Percentiles rank a stretch among this genome's conserved stretches.
phyloP scores from a whole-genome alignment of 64 coral and sea anemone genomes.

The Actinia equina region DNA sequence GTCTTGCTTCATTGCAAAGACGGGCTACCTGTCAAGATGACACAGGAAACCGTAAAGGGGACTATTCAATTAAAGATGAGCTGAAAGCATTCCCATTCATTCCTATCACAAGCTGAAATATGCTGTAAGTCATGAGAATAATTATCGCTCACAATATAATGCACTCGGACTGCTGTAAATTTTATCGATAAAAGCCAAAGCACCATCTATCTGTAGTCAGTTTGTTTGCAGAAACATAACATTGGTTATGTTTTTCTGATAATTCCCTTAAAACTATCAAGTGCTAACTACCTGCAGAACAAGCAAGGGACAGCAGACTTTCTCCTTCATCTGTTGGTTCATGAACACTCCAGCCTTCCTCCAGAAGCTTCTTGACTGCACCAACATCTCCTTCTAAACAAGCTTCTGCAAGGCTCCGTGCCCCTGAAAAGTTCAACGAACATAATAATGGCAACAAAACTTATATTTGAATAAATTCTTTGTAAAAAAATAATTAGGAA shows the following conservation, averaged over 20 bases:
- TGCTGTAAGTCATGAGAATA: too few relatives aligned
- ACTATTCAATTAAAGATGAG: too few relatives aligned
- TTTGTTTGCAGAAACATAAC: background rate
- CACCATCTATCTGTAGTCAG: background rate
- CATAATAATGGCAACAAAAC: too few relatives aligned
- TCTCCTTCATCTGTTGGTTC: constrained; percentile 99
- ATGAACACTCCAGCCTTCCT: constrained; percentile 99
- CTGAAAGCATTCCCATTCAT: too few relatives aligned
- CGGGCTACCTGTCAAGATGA: too few relatives aligned
- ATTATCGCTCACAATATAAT: too few relatives aligned
- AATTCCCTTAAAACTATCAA: background rate
- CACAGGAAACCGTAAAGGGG: too few relatives aligned
- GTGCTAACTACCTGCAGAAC: constrained; percentile 79
- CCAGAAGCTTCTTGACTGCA: constrained; percentile 87
- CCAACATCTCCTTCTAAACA: constrained; percentile 94
- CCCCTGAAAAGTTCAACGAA: constrained; percentile 31
- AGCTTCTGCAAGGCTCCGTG: constrained; percentile 89
- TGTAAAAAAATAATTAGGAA: too few relatives aligned
- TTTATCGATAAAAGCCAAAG: background rate
- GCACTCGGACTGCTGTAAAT: too few relatives aligned
- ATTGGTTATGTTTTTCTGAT: background rate
- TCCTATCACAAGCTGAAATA: too few relatives aligned
- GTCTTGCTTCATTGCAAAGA: too few relatives aligned
- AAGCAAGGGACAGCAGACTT: constrained; percentile 90
- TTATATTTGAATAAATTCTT: too few relatives aligned